Conservation (phyloP, 2,888 invertebrate genomes). For the Phalera bucephala region DNA sequence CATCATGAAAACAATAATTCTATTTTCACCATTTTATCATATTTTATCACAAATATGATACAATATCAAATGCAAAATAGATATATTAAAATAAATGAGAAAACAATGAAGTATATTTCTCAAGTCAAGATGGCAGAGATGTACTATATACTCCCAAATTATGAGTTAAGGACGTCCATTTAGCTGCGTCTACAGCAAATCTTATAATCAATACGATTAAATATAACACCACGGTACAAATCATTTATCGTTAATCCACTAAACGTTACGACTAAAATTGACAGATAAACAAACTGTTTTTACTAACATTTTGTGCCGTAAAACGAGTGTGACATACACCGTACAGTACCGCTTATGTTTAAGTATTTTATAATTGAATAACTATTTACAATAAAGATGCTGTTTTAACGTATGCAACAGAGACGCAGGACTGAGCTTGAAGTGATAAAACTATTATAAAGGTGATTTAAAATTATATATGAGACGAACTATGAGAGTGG, state of each 20-base stretch:
- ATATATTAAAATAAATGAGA: too few relatives aligned
- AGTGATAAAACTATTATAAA: neutral
- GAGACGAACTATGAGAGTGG: too few relatives aligned
- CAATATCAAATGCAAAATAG: too few relatives aligned
- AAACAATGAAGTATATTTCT: too few relatives aligned
- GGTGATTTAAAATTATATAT: too few relatives aligned
- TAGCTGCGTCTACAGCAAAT: constrained; percentile 27
- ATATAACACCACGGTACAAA: constrained; percentile 59
- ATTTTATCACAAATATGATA: too few relatives aligned
- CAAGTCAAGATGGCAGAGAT: too few relatives aligned
- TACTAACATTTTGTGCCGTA: constrained; percentile 80
- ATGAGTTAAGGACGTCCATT: too few relatives aligned
- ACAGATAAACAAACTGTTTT: constrained; percentile 74
- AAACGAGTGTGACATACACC: constrained; percentile 80
- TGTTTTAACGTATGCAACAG: constrained; percentile 12
- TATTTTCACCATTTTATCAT: too few relatives aligned
- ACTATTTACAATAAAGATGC: constrained; percentile 72
- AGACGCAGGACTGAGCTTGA: constrained; percentile 7
- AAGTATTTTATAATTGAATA: constrained; percentile 54
- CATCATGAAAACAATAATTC: too few relatives aligned
- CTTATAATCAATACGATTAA: constrained; percentile 31
- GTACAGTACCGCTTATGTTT: constrained; percentile 71
- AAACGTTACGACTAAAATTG: constrained; percentile 77
- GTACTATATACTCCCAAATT: too few relatives aligned
- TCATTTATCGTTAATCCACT: constrained; percentile 54